Percentiles rank a stretch among this genome's conserved stretches.
phyloP scores from a whole-genome alignment of 2,113 vertebrate species.

The Pangasianodon hypophthalmus region DNA sequence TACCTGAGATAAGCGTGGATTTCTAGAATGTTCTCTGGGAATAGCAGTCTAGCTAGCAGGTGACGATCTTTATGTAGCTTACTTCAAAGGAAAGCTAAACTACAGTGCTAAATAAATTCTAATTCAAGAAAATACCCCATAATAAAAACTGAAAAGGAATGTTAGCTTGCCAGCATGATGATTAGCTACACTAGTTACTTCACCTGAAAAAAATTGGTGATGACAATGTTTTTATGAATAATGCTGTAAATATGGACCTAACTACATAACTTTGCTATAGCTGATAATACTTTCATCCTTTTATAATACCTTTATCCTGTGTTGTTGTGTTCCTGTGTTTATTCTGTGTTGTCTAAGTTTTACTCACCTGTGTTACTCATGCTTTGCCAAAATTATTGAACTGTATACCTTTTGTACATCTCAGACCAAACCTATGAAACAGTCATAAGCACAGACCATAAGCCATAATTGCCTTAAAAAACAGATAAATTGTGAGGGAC shows the following conservation, averaged over 20 bases:
- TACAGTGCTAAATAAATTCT: neutral
- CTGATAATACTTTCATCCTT: neutral
- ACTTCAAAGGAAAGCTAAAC: neutral
- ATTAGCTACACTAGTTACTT: neutral
- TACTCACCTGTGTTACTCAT: neutral
- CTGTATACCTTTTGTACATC: neutral
- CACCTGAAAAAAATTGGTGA: neutral
- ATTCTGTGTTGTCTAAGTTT: neutral
- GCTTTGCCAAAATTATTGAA: neutral
- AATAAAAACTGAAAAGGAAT: neutral
- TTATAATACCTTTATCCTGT: neutral
- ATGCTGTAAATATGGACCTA: neutral
- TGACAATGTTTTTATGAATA: neutral
- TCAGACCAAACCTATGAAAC: neutral
- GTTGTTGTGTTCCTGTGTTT: neutral
- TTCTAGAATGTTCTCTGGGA: neutral
- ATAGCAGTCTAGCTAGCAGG: too few species aligned
- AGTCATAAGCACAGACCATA: neutral
- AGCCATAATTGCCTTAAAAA: neutral
- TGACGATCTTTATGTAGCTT: too few species aligned
- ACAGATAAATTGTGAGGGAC: neutral
- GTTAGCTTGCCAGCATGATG: neutral
- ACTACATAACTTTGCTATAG: neutral
- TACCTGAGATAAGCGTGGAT: neutral
- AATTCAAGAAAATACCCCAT: neutral